Evolutionary conservation across 2,888 invertebrate genomes (phyloP), one percentile per base, ranked within the genome.

Genomic region (Brachylomia viminalis): DNA sequence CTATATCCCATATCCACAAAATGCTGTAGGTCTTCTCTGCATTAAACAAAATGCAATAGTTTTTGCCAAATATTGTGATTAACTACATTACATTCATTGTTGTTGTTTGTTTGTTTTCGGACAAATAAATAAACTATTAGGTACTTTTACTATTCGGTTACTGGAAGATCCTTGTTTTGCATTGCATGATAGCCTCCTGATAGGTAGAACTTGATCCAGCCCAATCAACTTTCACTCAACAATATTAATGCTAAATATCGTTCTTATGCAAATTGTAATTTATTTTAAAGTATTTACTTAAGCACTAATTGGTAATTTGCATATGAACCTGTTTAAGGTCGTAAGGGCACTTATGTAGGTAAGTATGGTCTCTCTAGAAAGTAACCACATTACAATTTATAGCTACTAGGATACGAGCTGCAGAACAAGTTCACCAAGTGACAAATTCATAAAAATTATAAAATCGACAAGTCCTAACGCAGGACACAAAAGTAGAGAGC

Each of bases 261-360:
- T 61, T 64, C 38, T 47, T 58, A 74, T 62, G 76, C 68, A 73
- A 70, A 73, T 71, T 56, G 17, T 11, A 59, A 62, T 66, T n/a
- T 77, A 77, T 72, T 49, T 67, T 52, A 13, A 54, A 49, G 54
- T 67, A 80, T 75, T 70, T 33, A 49, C 69, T 71, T 67, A 33
- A 59, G n/a, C 56, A 61, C 62, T 80, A 70, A 82, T 84, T 70
- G 56, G 56, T 69, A 33, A 52, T 80, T 68, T 79, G 72, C 80
- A 83, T 83, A 82, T 33, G 42, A 72, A 69, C 83, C 47, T n/a
- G 62, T 49, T 27, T 49, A 45, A 79, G 79, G 72, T 72, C 65
- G 59, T 59, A 64, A 68, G 83, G 83, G 78, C 38, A 59, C 45
- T 56, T 67, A 67, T 64, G 52, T 72, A 33, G 56, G 58, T 30